Conservation (phyloP, 2,113 vertebrate species). For the Saccopteryx leptura region DNA sequence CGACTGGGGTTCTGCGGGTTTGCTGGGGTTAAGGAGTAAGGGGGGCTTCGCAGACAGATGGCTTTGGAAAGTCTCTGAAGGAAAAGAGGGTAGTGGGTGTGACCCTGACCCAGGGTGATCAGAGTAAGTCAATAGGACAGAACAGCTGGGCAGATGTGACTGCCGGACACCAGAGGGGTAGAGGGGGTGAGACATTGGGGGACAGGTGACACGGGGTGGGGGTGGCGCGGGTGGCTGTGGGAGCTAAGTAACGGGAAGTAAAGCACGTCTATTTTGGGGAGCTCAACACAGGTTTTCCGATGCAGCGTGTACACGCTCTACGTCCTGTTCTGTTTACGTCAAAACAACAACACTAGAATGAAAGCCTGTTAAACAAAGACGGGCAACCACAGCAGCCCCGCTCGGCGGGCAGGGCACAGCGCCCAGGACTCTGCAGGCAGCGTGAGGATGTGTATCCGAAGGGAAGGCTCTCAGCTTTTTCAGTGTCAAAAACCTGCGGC, state of each 20-base stretch:
- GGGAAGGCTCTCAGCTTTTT: background rate
- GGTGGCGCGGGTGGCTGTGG: background rate
- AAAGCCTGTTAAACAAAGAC: background rate
- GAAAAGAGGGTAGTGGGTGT: background rate
- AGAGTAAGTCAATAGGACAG: background rate
- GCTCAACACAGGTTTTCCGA: background rate
- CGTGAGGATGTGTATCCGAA: background rate
- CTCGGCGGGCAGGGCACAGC: background rate
- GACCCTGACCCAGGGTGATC: background rate
- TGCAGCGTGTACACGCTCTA: background rate
- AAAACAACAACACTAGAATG: background rate
- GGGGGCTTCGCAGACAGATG: background rate
- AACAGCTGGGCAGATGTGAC: background rate
- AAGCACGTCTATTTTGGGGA: background rate
- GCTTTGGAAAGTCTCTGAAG: background rate
- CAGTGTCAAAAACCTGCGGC: background rate
- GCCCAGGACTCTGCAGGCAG: background rate
- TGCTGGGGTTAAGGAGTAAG: background rate
- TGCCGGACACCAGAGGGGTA: no score
- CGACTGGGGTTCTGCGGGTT: background rate
- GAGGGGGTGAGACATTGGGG: background rate
- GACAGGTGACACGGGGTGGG: no score
- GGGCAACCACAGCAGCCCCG: rapidly evolving
- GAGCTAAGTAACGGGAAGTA: background rate
- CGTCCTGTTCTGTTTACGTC: background rate